Evolutionary conservation across 2,797 vertebrate genomes (phyloP).

Genomic region (Cirrhinus mrigala): DNA sequence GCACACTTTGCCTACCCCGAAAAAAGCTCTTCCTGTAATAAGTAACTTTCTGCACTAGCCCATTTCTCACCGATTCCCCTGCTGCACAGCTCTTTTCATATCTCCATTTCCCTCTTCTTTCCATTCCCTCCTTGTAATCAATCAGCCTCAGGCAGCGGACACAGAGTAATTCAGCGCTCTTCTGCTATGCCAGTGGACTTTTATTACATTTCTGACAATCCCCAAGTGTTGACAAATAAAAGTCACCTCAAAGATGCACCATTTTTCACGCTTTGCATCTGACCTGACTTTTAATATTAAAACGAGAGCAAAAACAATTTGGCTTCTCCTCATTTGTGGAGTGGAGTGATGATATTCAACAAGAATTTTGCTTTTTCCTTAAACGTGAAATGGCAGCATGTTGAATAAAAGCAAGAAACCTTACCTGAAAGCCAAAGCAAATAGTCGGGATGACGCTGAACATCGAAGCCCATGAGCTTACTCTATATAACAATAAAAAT

Average conservation of each 20-base stretch:
- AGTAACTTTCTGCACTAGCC: background rate
- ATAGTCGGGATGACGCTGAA: constrained; percentile 93
- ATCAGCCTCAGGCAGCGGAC: constrained; percentile 60
- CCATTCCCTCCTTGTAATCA: constrained; percentile 65
- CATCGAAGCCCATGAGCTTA: constrained; percentile 84
- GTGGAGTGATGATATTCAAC: background rate
- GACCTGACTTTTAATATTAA: constrained; percentile 27
- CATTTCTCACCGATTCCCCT: constrained; percentile 12
- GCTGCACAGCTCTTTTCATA: constrained; percentile 52
- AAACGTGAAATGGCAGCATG: background rate
- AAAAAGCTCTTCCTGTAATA: background rate
- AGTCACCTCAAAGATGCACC: constrained; percentile 8
- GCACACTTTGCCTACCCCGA: background rate
- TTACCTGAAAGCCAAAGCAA: constrained; percentile 97
- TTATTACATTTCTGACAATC: constrained; percentile 51
- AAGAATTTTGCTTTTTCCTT: background rate
- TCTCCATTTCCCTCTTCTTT: constrained; percentile 67
- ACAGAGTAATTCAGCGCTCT: constrained; percentile 17
- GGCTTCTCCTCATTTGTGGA: constrained; percentile 1
- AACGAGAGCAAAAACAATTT: constrained; percentile 22
- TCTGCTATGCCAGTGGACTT: constrained; percentile 35
- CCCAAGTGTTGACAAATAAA: constrained; percentile 24
- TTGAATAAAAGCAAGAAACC: constrained; percentile 28
- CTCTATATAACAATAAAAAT: constrained; percentile 66
- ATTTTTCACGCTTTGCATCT: constrained; percentile 4